Evolutionary conservation across 2,888 invertebrate species (phyloP).

Genomic region (Anarsia innoxiella): DNA sequence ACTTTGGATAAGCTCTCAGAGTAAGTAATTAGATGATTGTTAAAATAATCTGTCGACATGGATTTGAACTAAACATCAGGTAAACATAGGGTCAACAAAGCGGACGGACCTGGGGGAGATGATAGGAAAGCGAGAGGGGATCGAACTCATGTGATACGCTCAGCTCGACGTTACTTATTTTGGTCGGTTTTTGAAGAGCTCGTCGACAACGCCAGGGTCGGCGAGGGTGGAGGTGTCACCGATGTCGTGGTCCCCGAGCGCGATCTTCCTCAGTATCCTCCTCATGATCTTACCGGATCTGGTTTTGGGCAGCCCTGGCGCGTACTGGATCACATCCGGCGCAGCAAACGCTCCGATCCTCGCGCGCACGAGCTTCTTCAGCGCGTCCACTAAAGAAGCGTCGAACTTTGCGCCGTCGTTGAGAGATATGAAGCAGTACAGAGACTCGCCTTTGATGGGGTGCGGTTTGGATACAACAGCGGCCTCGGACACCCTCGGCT

Average conservation of each 20-base stretch:
- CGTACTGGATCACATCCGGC: constrained; percentile 95
- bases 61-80: no score
- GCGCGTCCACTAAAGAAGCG: constrained; percentile 79
- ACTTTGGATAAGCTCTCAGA: no score
- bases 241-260: constrained; percentile 89
- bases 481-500: constrained; percentile 88
- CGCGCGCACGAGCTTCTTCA: constrained; percentile 87
- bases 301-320: constrained; percentile 96
- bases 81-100: no score
- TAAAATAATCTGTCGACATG: no score
- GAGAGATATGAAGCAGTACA: constrained; percentile 98
- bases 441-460: constrained; percentile 95
- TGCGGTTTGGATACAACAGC: constrained; percentile 98
- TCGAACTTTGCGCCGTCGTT: constrained; percentile 83
- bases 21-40: no score
- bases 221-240: constrained; percentile 97
- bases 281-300: constrained; percentile 99
- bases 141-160: neutral
- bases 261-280: constrained; percentile 94
- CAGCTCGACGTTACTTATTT: constrained; percentile 14
- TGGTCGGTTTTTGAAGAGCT: constrained; percentile 84
- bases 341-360: constrained; percentile 97
- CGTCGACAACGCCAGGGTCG: constrained; percentile 90
- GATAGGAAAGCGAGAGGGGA: neutral
- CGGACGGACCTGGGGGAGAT: neutral